phyloP scores from a whole-genome alignment of 1,140 invertebrate genomes.

The Lycorma delicatula region DNA sequence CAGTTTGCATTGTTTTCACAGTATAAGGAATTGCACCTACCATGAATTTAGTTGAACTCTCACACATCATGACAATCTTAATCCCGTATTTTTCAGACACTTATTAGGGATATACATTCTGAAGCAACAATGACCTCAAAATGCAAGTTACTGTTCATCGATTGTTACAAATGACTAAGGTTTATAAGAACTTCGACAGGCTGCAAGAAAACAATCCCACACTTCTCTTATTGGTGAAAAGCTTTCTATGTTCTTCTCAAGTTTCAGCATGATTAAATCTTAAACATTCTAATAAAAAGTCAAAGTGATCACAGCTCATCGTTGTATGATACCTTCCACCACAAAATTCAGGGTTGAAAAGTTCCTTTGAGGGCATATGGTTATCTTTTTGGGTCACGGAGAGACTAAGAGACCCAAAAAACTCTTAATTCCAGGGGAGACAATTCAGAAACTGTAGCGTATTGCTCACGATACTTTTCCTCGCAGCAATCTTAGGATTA shows the following conservation, averaged over 20 bases:
- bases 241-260: constrained; percentile 27
- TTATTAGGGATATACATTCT: constrained; percentile 36
- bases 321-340: constrained; percentile 24
- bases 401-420: constrained; percentile 22
- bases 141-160: constrained; percentile 36
- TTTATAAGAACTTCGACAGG: constrained; percentile 11
- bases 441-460: neutral
- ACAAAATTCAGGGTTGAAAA: constrained; percentile 24
- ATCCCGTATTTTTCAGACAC: constrained; percentile 35
- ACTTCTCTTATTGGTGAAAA: constrained; percentile 35
- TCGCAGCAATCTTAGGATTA: neutral
- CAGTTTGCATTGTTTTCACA: constrained; percentile 27
- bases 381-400: constrained; percentile 26
- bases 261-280: constrained; percentile 33
- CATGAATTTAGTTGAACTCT: constrained; percentile 33
- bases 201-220: constrained; percentile 28
- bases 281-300: constrained; percentile 31
- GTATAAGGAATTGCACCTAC: constrained; percentile 34
- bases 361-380: constrained; percentile 23
- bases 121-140: constrained; percentile 35
- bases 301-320: constrained; percentile 32
- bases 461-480: neutral
- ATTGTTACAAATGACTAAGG: constrained; percentile 26
- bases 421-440: constrained; percentile 6
- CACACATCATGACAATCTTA: constrained; percentile 35